Conservation (phyloP, 2,113 vertebrate genomes). For the Dryoscopus gambensis region DNA sequence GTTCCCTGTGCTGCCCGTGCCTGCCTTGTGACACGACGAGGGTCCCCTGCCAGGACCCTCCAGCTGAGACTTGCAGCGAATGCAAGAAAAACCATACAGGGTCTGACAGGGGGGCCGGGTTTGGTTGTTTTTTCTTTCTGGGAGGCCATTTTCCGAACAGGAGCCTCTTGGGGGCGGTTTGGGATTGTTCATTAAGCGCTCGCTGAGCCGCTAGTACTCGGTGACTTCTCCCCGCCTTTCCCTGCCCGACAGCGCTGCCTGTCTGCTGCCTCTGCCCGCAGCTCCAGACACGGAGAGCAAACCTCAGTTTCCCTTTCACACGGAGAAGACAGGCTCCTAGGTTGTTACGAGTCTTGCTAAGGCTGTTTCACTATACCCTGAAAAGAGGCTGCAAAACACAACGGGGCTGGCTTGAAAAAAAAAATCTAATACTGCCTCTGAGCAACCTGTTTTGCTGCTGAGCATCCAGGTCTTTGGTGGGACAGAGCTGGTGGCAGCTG, state of each 20-base stretch:
- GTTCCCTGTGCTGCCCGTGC: fast-evolving
- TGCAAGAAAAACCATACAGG: not conserved
- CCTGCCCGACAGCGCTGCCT: slow-evolving; percentile 8
- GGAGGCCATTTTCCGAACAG: not conserved
- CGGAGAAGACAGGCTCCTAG: not conserved
- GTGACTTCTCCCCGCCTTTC: not conserved
- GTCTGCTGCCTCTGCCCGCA: not conserved
- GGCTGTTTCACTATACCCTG: not conserved
- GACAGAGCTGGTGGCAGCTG: not conserved
- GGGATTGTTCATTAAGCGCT: fast-evolving
- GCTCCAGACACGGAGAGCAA: fast-evolving
- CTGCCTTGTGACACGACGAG: fast-evolving
- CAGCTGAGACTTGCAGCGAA: fast-evolving
- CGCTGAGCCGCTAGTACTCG: fast-evolving
- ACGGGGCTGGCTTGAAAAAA: not conserved
- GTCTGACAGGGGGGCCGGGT: fast-evolving
- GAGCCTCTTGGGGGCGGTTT: not conserved
- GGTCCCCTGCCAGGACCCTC: not conserved
- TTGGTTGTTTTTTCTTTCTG: not conserved
- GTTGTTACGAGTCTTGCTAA: not conserved
- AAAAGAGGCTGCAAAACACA: not conserved
- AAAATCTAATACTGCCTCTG: not conserved
- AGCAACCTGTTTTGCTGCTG: not conserved
- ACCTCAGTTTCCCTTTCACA: not conserved
- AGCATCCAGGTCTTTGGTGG: not conserved